A percentile compares a stretch with the other conserved stretches of the same genome.
Conservation (phyloP, 2,797 vertebrate species). For the Emys orbicularis region DNA sequence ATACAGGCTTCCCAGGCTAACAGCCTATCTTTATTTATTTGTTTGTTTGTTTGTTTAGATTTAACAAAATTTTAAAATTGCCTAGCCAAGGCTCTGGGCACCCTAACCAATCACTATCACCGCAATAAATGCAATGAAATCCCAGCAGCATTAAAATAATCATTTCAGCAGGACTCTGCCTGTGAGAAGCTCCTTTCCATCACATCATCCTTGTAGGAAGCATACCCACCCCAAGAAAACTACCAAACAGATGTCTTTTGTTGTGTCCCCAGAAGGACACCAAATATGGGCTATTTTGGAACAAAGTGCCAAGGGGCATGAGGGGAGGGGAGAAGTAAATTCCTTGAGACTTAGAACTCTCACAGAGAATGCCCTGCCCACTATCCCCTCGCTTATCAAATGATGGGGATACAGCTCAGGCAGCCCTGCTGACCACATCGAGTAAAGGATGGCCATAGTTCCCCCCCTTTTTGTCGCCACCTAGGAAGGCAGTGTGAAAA, state of each 20-base stretch:
- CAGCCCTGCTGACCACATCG: no score
- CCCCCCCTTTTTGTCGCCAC: not conserved
- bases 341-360: accelerated
- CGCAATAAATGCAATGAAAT: not conserved
- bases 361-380: not conserved
- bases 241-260: accelerated
- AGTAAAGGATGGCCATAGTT: not conserved
- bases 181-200: not conserved
- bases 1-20: accelerated
- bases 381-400: not conserved
- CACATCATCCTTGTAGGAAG: not conserved
- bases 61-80: accelerated
- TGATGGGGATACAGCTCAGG: not conserved
- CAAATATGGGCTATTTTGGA: accelerated
- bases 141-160: not conserved
- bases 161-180: not conserved
- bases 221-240: not conserved
- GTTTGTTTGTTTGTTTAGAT: not conserved
- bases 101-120: not conserved
- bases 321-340: not conserved
- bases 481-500: not conserved
- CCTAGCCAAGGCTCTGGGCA: not conserved
- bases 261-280: accelerated
- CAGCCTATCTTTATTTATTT: accelerated
- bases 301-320: accelerated